Percentiles rank a stretch among this genome's conserved stretches.
Evolutionary conservation across 2,888 invertebrate species (phyloP).

Genomic region (Lithodes maja): DNA sequence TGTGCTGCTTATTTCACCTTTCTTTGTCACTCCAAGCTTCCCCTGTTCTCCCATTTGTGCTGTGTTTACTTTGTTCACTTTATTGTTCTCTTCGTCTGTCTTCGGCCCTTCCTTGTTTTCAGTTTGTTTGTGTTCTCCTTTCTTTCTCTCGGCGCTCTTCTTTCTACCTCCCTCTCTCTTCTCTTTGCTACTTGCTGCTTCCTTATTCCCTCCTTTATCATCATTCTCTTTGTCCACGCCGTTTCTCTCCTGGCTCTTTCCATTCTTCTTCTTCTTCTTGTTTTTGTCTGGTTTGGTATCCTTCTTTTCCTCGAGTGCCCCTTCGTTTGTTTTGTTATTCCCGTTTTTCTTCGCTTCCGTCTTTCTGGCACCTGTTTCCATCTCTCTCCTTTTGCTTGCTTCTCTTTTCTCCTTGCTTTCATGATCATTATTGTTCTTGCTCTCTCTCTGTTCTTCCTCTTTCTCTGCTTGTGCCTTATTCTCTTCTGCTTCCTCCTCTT

Average conservation of each 20-base stretch:
- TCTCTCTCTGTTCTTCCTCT: neutral
- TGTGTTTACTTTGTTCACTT: neutral
- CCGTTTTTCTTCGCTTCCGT: neutral
- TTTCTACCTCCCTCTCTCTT: neutral
- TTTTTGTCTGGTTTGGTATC: too few relatives aligned
- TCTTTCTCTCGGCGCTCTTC: neutral
- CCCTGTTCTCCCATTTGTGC: neutral
- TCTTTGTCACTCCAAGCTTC: neutral
- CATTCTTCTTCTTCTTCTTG: too few relatives aligned
- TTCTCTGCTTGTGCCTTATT: neutral
- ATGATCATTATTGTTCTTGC: neutral
- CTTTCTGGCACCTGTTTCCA: neutral
- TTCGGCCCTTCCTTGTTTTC: neutral
- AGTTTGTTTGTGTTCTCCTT: neutral
- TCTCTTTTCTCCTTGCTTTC: neutral
- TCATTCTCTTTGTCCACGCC: too few relatives aligned
- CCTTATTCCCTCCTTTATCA: too few relatives aligned
- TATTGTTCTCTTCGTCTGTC: neutral
- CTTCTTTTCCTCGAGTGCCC: too few relatives aligned
- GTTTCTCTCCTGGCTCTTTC: too few relatives aligned
- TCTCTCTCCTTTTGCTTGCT: neutral
- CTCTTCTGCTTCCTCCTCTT: neutral
- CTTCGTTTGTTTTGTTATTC: too few relatives aligned
- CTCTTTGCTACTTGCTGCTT: neutral
- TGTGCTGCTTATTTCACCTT: neutral